Percentiles rank a stretch among this genome's conserved stretches.
Evolutionary conservation across 2,113 vertebrate species (phyloP).

Genomic region (Chlorodrepanis virens): DNA sequence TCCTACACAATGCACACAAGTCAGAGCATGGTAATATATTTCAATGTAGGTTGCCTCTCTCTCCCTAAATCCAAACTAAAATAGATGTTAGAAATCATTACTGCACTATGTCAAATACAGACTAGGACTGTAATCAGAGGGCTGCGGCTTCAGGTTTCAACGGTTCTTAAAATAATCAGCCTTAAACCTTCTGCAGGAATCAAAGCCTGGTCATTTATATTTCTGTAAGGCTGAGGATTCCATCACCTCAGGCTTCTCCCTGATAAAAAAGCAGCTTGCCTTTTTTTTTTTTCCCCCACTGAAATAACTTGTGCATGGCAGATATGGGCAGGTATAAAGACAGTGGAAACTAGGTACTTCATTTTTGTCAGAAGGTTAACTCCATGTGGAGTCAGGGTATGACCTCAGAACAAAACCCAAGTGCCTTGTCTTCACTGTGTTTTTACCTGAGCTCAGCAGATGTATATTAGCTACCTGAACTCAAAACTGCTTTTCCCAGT

Average conservation of each 20-base stretch:
- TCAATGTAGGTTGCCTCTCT: constrained; percentile 52
- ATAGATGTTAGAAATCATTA: constrained; percentile 63
- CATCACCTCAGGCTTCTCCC: constrained; percentile 34
- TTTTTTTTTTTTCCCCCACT: neutral
- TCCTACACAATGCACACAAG: constrained; percentile 54
- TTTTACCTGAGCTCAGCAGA: constrained; percentile 48
- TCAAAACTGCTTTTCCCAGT: constrained; percentile 35
- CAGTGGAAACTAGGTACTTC: constrained; percentile 17
- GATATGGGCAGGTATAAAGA: constrained; percentile 35
- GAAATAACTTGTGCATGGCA: constrained; percentile 9
- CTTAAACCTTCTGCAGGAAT: constrained; percentile 62
- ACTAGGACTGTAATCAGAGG: constrained; percentile 32
- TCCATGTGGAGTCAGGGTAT: neutral
- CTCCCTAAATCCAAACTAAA: constrained; percentile 69
- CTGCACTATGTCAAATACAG: constrained; percentile 55
- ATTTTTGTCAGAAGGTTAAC: constrained; percentile 49
- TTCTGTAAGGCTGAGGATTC: constrained; percentile 40
- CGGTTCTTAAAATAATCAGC: constrained; percentile 70
- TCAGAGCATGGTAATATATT: constrained; percentile 61
- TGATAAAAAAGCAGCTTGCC: constrained; percentile 39
- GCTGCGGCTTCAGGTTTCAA: constrained; percentile 49
- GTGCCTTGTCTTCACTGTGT: neutral
- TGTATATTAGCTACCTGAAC: constrained; percentile 47
- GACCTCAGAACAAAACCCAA: constrained; percentile 52
- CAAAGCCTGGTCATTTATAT: constrained; percentile 41